phyloP scores from a whole-genome alignment of 2,888 invertebrate genomes.

The Congeria kusceri region DNA sequence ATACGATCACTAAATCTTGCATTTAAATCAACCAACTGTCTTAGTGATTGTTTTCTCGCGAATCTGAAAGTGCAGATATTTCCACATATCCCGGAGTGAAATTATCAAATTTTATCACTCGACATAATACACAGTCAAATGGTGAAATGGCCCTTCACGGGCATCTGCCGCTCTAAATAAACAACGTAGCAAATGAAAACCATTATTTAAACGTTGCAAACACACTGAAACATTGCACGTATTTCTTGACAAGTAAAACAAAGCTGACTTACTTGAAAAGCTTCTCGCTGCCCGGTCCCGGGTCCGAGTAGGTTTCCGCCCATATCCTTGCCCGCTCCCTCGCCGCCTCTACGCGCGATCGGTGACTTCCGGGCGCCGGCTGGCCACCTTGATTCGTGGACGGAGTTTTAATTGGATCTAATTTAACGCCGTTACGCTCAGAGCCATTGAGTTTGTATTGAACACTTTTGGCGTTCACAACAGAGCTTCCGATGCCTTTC shows the following conservation, averaged over 20 bases:
- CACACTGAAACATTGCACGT: no score
- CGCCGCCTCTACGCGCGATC: conserved; percentile 21
- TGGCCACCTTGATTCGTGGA: neutral
- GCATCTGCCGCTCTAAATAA: no score
- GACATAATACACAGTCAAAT: no score
- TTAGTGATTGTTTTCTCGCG: no score
- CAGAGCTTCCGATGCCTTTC: neutral
- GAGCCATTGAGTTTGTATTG: neutral
- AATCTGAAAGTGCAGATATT: no score
- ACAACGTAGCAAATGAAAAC: no score
- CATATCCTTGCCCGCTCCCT: conserved; percentile 38
- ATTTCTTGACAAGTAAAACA: neutral
- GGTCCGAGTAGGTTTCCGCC: conserved; percentile 57
- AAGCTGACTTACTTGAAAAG: neutral
- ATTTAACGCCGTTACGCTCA: neutral
- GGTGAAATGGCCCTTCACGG: no score
- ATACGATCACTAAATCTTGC: no score
- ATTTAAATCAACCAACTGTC: no score
- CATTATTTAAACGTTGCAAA: no score
- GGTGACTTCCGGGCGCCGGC: conserved; percentile 10
- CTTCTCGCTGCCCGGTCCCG: conserved; percentile 29
- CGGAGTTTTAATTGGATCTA: neutral
- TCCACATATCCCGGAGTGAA: no score
- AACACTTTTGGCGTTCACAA: neutral
- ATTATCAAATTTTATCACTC: no score